A percentile compares a stretch with the other conserved stretches of the same genome.
Evolutionary conservation across 2,888 invertebrate species (phyloP).

Genomic region (Philhelius pedissequus): DNA sequence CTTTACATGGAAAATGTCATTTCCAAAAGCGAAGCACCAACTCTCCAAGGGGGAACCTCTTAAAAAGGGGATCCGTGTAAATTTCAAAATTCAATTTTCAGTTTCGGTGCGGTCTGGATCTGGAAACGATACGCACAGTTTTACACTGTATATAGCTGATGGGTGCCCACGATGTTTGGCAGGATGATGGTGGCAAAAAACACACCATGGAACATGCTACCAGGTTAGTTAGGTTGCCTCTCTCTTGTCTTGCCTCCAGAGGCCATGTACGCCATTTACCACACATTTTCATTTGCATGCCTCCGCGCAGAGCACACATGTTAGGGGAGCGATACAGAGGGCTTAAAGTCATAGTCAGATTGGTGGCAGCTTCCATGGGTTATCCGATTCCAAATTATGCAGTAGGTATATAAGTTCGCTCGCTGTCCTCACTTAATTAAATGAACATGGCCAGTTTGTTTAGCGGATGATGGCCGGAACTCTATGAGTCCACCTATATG

Average conservation of each 20-base stretch:
- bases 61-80: constrained; percentile 50
- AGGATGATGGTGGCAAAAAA: constrained; percentile 64
- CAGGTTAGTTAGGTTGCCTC: constrained; percentile 66
- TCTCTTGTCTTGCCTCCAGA: constrained; percentile 27
- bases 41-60: not conserved
- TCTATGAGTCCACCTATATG: constrained; percentile 12
- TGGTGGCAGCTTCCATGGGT: constrained; percentile 20
- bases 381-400: constrained; percentile 40
- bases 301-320: not conserved
- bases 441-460: constrained; percentile 54
- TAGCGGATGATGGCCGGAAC: constrained; percentile 24
- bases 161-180: constrained; percentile 47
- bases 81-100: constrained; percentile 67
- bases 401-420: constrained; percentile 2
- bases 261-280: constrained; percentile 66
- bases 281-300: constrained; percentile 67
- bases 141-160: too few species aligned
- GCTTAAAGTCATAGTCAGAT: not conserved
- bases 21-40: constrained; percentile 8
- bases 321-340: not conserved
- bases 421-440: constrained; percentile 67
- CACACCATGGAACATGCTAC: constrained; percentile 65
- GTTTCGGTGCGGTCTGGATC: constrained; percentile 40
- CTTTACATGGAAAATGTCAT: constrained; percentile 49
- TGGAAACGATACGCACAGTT: constrained; percentile 32